Conservation (phyloP, 2,888 invertebrate genomes). For the Andrena trimmerana region DNA sequence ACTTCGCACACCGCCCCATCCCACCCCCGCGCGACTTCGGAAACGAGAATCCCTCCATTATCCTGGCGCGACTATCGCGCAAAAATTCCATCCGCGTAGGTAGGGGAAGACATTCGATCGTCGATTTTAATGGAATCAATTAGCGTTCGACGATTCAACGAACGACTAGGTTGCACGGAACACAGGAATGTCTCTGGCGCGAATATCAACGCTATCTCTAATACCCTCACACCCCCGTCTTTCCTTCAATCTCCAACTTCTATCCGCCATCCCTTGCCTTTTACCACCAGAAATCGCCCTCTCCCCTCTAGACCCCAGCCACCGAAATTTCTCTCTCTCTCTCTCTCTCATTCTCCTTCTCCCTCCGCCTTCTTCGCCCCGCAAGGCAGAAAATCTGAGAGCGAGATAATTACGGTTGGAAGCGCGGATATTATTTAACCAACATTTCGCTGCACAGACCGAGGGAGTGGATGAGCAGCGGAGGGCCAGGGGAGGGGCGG, state of each 20-base stretch:
- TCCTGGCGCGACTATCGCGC: neutral
- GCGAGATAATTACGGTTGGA: slow-evolving; percentile 84
- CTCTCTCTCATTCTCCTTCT: slow-evolving; percentile 25
- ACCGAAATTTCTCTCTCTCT: slow-evolving; percentile 6
- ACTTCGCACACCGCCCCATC: slow-evolving; percentile 23
- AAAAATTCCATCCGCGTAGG: neutral
- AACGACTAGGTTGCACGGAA: slow-evolving; percentile 4
- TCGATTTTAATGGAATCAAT: slow-evolving; percentile 25
- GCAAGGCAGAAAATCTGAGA: slow-evolving; percentile 82
- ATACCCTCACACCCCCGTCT: slow-evolving; percentile 56
- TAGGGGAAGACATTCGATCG: neutral
- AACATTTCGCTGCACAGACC: slow-evolving; percentile 78
- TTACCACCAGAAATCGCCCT: slow-evolving; percentile 39
- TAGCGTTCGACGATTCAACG: neutral
- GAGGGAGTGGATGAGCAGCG: slow-evolving; percentile 65
- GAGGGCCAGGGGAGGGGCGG: slow-evolving; percentile 29
- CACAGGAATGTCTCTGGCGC: slow-evolving; percentile 44
- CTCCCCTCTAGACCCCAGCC: slow-evolving; percentile 18
- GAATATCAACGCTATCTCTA: slow-evolving; percentile 69
- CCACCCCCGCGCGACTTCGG: neutral
- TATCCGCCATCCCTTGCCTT: slow-evolving; percentile 42
- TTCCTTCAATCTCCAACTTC: slow-evolving; percentile 74
- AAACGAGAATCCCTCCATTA: neutral
- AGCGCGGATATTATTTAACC: slow-evolving; percentile 83
- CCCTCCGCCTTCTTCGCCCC: slow-evolving; percentile 63